Base-by-base conservation (phyloP, 2,888 invertebrate genomes). In the Therioaphis trifolii region DNA sequence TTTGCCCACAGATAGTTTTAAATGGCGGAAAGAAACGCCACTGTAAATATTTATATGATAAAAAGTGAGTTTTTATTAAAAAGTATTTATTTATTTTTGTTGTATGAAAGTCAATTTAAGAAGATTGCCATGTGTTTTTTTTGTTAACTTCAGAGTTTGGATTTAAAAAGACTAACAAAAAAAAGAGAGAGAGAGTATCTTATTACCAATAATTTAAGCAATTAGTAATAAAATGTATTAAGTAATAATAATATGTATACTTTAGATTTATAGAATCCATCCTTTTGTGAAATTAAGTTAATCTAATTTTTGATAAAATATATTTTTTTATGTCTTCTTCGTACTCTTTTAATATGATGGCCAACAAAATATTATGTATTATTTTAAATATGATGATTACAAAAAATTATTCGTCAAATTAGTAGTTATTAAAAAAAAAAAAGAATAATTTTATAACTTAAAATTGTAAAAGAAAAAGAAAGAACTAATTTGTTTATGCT, bases 21-120 rank as follows among this genome's bases (percentile, higher is more conserved):
- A 95, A 87, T 94, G 95, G 93, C 91, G 95, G 88, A 94, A 95
- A 88, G 95, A 95, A 89, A 95, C 95, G 86, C 95, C 95, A 29
- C 91, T 94, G 88, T 90, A 90, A 84, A 40, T 69, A 15, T 84
- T 55, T 76, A 69, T 58, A 21, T 61, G 3, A 46, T 46, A 18
- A 5, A 52, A 61, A 61, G 43, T 80, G 2, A 61, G 46, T 71
- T 58, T 18, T 61, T 72, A 11, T 58, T 72, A 4, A n/a, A 29
- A 15, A 61, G 21, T 72, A 61, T 72, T 74, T 82, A 40, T 49
- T 82, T 52, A 43, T 77, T 68, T 78, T 55, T 80, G 15, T 72
- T 63, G 29, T 71, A 55, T 18, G 55, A 52, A 55, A 21, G 35
- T 69, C 27, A 0, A 21, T 78, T 74, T 55, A 40, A 43, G 66